Conservation (phyloP, 2,113 vertebrate species). For the Ceyx cyanopectus region DNA sequence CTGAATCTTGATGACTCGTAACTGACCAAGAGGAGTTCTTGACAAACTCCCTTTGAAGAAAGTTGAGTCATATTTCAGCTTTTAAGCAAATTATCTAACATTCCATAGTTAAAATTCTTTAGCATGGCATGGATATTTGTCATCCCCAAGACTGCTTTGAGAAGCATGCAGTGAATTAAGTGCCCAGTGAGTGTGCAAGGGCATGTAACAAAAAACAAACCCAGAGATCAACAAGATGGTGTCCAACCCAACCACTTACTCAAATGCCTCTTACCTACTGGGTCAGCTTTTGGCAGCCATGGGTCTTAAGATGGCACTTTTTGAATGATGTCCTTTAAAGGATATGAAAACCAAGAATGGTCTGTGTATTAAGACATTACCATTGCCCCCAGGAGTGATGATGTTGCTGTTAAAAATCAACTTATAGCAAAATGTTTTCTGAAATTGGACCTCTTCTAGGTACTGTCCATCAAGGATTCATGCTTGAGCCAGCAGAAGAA, state of each 20-base stretch:
- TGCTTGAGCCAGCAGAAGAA: not conserved
- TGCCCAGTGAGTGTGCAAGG: not conserved
- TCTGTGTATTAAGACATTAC: not conserved
- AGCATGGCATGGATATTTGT: not conserved
- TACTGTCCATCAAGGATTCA: not conserved
- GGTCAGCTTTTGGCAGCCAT: not conserved
- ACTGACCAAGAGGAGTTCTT: not conserved
- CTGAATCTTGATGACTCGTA: not conserved
- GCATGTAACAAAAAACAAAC: not conserved
- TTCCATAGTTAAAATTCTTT: slow-evolving; percentile 2
- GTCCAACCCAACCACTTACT: not conserved
- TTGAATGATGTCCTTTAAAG: not conserved
- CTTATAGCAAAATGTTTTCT: not conserved
- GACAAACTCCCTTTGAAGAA: not conserved
- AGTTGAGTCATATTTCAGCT: slow-evolving; percentile 40
- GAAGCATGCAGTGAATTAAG: fast-evolving
- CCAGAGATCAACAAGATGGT: not conserved
- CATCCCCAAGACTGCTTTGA: not conserved
- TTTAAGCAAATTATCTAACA: slow-evolving; percentile 33
- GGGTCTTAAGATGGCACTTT: not conserved
- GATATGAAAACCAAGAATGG: not conserved
- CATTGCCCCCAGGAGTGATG: not conserved
- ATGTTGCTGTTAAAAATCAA: not conserved
- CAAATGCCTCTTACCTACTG: not conserved
- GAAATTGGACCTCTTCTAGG: not conserved